Base-by-base conservation (phyloP, 2,888 invertebrate species). In the Tricholauxania praeusta region DNA sequence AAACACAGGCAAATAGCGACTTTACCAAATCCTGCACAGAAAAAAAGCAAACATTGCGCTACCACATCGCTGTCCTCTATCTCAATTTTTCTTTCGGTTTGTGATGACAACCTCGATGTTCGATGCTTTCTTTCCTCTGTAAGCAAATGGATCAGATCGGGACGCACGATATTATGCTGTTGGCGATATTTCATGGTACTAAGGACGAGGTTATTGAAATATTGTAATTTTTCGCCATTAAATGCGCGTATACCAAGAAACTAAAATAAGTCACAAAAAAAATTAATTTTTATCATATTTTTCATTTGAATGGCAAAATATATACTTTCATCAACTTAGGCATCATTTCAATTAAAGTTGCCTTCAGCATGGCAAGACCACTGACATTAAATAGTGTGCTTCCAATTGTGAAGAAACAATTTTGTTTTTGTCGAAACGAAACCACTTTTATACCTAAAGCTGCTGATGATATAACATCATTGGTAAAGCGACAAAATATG, bases 141-240 rank as follows among this genome's bases (percentile, higher is more conserved):
- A 5, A 91, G 81, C n/a, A 90, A 79, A 75, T 90, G 87, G 12
- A 91, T 89, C 89, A 91, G 89, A 77, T 91, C 91, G 4, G 88
- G 89, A 10, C 91, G 85, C 7, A 88, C 60, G n/a, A 90, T 89
- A 15, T 22, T 6, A 79, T 79, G 66, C 88, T 82, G 81, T 88
- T 85, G 83, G 2, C 89, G 82, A 8, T 86, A 80, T 49, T 82
- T 79, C 83, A 89, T 89, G 1, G 88, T 86, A 7, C 80, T 82
- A 19, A 82, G 69, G 1, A 89, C 87, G 53, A 89, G 73, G 0
- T 81, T 77, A 10, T 78, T 82, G 72, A 89, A 89, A 77, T 87
- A 89, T 0, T 81, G 78, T 0, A 78, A 76, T 17, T 78, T 79
- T 5, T 74, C 52, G 12, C 53, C 8, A 17, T 80, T 76, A 10